Percentiles rank a stretch among this genome's conserved stretches.
phyloP scores from a whole-genome alignment of 2,888 invertebrate genomes.

The Noctua janthina region DNA sequence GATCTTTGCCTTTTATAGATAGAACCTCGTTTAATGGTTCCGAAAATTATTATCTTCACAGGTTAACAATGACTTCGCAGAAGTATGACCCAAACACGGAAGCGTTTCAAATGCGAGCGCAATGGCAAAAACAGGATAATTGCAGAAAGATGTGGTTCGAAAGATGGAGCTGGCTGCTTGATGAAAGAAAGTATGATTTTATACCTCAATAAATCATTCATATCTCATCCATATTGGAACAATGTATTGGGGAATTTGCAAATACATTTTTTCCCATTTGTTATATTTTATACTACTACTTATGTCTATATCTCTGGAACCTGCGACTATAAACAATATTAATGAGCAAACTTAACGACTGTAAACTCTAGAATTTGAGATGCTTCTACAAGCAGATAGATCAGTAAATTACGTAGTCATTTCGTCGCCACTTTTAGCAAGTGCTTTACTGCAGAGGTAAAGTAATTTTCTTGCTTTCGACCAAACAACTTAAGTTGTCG shows the following conservation, averaged over 20 bases:
- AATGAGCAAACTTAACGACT: neutral
- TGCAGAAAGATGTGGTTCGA: constrained; percentile 84
- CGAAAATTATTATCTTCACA: constrained; percentile 8
- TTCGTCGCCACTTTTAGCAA: constrained; percentile 11
- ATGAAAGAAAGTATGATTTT: constrained; percentile 79
- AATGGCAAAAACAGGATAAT: constrained; percentile 85
- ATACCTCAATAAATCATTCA: neutral
- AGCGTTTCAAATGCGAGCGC: constrained; percentile 86
- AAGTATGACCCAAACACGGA: constrained; percentile 86
- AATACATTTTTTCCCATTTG: neutral
- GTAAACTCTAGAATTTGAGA: neutral
- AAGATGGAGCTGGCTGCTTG: constrained; percentile 86
- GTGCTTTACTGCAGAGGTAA: constrained; percentile 20
- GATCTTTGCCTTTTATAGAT: constrained; percentile 35
- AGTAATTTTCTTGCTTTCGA: neutral
- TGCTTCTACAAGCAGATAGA: neutral
- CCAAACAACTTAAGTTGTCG: neutral
- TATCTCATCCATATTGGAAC: too few species aligned
- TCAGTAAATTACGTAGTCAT: constrained; percentile 16
- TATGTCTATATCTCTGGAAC: neutral
- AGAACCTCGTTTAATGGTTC: constrained; percentile 30
- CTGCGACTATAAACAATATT: neutral
- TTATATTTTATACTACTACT: neutral
- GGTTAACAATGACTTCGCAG: constrained; percentile 67
- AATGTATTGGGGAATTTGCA: neutral